Evolutionary conservation across 2,113 vertebrate genomes (phyloP), one percentile per base, ranked within the genome.

Genomic region (Lates calcarifer): DNA sequence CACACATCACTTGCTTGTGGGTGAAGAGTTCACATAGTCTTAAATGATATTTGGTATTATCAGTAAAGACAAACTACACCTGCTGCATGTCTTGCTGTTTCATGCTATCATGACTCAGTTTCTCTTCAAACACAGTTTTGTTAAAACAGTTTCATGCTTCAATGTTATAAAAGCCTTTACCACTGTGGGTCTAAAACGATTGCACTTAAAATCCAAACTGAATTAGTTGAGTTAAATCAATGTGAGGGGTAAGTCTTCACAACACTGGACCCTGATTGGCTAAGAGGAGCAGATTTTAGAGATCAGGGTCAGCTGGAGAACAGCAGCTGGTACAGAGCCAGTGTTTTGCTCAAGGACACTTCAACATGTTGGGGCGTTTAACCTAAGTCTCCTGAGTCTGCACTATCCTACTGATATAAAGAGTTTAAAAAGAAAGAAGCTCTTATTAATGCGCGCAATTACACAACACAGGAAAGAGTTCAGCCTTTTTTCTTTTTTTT

Each of bases 261-360:
- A 20, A 24, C 24, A 26, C 28, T 74, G 6, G 61, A 11, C 22
- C 45, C 45, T 49, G 45, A 51, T 10, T 76, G 28, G 22, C 33
- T 49, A 11, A 72, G 24, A 29, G 20, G 24, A 62, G 39, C 47
- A 68, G 67, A 33, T 56, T 55, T 77, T 22, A 68, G 37, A 62
- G 64, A 41, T 41, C 64, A 84, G 29, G 2, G 22, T 68, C 62
- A 83, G 39, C 55, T 73, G 35, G 1, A 33, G 41, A 67, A 73
- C 15, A 61, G 61, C 53, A 66, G 62, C 68, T 83, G 55, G 55
- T 74, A 5, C 17, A 47, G 41, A 49, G 14, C 49, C 26, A 29
- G 64, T 8, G 43, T 29, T 66, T 66, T 29, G 9, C 41, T 18
- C 24, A 39, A 39, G 35, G 35, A 17, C 61, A 41, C 61, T 63